Percentiles rank a stretch among this genome's conserved stretches.
These are phyloP conservation scores for Drosophila neotestacea DNA, from an alignment of 2,888 invertebrate genomes.

Conservation along the genomic window DNA sequence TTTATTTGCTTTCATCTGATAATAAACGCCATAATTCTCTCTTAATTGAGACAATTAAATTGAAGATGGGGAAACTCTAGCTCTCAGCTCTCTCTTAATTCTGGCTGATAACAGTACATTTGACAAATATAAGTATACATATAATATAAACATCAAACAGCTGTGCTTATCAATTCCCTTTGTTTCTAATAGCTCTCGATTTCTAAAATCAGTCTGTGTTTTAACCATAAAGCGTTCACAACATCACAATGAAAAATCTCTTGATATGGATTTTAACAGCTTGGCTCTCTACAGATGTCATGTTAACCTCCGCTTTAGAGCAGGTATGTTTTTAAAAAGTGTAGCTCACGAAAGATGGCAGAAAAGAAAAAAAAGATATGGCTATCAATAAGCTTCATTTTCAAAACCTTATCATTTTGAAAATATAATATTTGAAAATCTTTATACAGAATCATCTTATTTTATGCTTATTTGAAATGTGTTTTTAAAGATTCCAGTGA, in stretches of 20 bases:
- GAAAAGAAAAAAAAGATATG: neutral
- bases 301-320: neutral
- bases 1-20: slow-evolving; percentile 29
- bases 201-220: slow-evolving; percentile 2
- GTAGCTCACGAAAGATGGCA: neutral
- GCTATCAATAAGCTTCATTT: neutral
- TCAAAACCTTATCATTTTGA: neutral
- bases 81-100: neutral
- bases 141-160: neutral
- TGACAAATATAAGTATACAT: neutral
- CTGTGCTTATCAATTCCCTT: slow-evolving; percentile 1
- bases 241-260: neutral
- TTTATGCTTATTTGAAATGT: too few relatives aligned
- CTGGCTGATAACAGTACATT: neutral
- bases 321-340: neutral
- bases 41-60: neutral
- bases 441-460: too few relatives aligned
- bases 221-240: neutral
- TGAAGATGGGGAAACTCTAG: neutral
- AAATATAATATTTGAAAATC: neutral
- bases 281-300: neutral
- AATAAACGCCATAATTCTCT: neutral
- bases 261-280: slow-evolving; percentile 6
- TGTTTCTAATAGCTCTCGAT: neutral
- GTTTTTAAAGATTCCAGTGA: too few relatives aligned